Evolutionary conservation across 2,888 invertebrate species (phyloP), one percentile per base, ranked within the genome.

Genomic region (Megaustenia siamemsis): DNA sequence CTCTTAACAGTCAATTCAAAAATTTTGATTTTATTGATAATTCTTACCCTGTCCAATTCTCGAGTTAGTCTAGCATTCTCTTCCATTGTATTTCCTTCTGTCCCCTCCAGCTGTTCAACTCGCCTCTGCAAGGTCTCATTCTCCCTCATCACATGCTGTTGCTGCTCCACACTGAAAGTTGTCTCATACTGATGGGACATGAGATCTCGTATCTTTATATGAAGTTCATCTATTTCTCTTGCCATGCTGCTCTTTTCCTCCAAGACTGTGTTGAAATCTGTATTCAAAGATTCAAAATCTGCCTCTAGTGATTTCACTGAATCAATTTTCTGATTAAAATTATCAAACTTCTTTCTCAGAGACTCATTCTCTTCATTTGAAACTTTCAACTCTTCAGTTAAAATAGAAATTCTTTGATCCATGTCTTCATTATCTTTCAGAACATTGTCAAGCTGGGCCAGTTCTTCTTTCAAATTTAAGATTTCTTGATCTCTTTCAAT

Each of bases 151-250:
- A 90, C 85, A 83, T 92, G 92, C 15, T 88, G 88, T 18, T 86
- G 88, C 81, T 90, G 88, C 81, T 89, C 90, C 35, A 86, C 87
- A n/a, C 78, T 88, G 66, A 87, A 86, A 8, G 85, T 86, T 3
- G 78, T 68, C 32, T 86, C 82, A n/a, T 87, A 85, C 38, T 87
- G 81, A 73, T 79, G 81, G 69, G 83, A 56, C 45, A 83, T 83
- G 21, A 88, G 81, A 15, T 89, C 86, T 79, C 87, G 87, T 5
- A 93, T 86, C 85, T 90, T 88, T 6, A 86, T 85, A 85, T 93
- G 90, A n/a, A 93, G 89, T 66, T 92, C 92, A 85, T 93, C 92
- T 49, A 92, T 90, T 86, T 92, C 91, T 76, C 90, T 91, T 8
- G 91, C 91, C 88, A 93, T 86, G 35, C 79, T 86, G 73, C 90